Base-by-base conservation (phyloP, 1,140 invertebrate genomes). In the Samia ricini region DNA sequence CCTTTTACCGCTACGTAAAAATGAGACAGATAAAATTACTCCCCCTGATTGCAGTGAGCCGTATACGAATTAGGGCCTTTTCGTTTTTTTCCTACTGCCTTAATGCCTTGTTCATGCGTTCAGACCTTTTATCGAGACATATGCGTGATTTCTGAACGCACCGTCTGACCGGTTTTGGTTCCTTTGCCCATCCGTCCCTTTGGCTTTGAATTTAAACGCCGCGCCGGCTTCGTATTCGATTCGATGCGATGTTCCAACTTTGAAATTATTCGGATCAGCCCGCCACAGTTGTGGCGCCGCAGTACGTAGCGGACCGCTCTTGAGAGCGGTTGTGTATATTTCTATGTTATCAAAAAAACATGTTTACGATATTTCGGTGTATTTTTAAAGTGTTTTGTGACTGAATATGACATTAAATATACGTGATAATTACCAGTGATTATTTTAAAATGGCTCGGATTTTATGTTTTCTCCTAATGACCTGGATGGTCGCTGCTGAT, bases 51-150 rank as follows among this genome's bases (percentile, higher is more conserved):
- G 82, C 77, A 83, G 74, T 79, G 77, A 83, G 81, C 78, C 77
- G 76, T 81, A 81, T 77, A 84, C 76, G 83, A 88, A 87, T 88
- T 87, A 89, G 79, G 77, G 73, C 76, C 72, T 80, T 84, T 84
- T 79, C 66, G 60, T 69, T 73, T 57, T 70, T 81, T 79, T 79
- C 81, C 74, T 77, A 74, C 74, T 73, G 69, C 76, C 77, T 77
- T 87, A 89, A 89, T 82, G 79, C 79, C 79, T 75, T 81, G 81
- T 80, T 86, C 78, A 85, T 81, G 78, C 81, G 76, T 79, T 77
- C 71, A 77, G 78, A 76, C 75, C 77, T 84, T 87, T 89, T 85
- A 85, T 89, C 79, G 79, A 74, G 81, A 84, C 79, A 86, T 76
- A 82, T 83, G 78, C 80, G 80, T 72, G 79, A 73, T 15, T 72